Base-by-base conservation (phyloP, 2,888 invertebrate species). In the Magallana nippona region DNA sequence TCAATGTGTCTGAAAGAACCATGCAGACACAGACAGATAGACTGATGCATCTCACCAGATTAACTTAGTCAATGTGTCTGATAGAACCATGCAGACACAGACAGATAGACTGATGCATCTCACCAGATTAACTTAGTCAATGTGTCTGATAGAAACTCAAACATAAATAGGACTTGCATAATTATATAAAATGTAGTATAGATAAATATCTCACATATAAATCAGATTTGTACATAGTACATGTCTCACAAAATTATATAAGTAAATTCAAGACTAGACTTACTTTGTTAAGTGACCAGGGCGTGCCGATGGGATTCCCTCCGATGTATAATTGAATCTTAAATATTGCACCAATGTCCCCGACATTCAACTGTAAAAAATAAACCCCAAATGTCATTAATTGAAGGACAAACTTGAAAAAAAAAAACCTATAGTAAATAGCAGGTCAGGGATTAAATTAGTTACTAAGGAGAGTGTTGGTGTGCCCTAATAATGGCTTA, bases 281-380 rank as follows among this genome's bases (percentile, higher is more conserved):
- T 88, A 93, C 93, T 89, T 90, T 91, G 60, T 91, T 87, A n/a
- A 93, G 83, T 78, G 87, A 89, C 92, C 92, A 92, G 2, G 90
- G 84, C 55, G 92, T 89, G 19, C 90, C 88, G n/a, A 88, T 87
- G 78, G 84, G 87, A 81, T 88, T 89, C 10, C 90, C 92, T 55
- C 89, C 87, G 85, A 92, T 90, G 60, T 86, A 87, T n/a, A 93
- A 79, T 55, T 91, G 85, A 13, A 92, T 85, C 88, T 93, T 93
- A 82, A 90, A 90, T 60, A 92, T 78, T 62, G 89, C 86, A 55
- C 92, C 92, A 83, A 92, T 90, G 78, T 89, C 90, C 78, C 87
- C 87, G 55, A 87, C 83, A 81, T 87, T 88, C 13, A 89, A 84
- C 91, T 91, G 87, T 1, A 89, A 88, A 78, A 63, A 58, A 71